phyloP scores from a whole-genome alignment of 1,140 invertebrate genomes.

The Branchinecta lindahli region DNA sequence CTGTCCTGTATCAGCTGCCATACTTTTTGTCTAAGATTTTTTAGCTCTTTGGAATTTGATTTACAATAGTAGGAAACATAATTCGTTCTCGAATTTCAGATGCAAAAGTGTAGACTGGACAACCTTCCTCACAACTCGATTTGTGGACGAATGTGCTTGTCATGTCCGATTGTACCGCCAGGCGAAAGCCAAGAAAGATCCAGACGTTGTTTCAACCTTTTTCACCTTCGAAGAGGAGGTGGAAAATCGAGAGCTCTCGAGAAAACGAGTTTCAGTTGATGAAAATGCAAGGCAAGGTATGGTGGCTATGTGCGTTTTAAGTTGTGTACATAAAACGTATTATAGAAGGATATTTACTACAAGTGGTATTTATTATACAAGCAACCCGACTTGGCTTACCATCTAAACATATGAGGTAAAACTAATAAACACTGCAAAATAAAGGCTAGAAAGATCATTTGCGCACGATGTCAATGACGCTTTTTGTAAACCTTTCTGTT shows the following conservation, averaged over 20 bases:
- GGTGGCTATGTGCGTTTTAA: no score
- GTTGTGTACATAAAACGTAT: no score
- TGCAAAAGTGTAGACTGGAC: conserved; percentile 2
- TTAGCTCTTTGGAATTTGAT: neutral
- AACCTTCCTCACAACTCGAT: neutral
- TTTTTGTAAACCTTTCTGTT: no score
- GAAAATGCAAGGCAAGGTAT: no score
- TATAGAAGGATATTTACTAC: no score
- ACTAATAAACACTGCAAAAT: no score
- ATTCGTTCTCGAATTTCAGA: neutral
- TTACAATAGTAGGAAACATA: neutral
- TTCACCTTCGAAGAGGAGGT: neutral
- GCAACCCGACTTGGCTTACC: no score
- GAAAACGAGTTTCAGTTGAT: neutral
- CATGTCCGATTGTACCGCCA: neutral
- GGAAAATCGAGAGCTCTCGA: neutral
- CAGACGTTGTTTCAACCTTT: neutral
- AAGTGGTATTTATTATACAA: no score
- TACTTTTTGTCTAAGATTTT: neutral
- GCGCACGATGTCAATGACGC: no score
- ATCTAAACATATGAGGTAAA: no score
- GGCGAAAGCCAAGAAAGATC: conserved; percentile 3
- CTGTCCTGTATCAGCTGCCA: no score
- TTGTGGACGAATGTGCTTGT: neutral
- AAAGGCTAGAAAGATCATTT: no score